These are phyloP conservation scores for Heliconius eleuchia DNA, from an alignment of 1,140 invertebrate species.

Conservation along the genomic window DNA sequence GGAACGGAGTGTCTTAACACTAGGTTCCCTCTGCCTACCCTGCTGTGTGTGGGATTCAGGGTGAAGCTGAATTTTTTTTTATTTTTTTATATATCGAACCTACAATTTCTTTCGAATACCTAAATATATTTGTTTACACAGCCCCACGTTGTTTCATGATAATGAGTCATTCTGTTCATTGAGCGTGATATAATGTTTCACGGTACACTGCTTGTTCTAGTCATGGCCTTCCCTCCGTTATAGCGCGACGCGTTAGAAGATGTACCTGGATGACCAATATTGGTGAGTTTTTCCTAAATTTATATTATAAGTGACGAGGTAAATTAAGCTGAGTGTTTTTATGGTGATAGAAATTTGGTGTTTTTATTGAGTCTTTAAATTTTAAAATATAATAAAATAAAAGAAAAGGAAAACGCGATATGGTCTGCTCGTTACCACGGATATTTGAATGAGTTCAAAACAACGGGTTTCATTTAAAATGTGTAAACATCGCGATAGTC, in stretches of 20 bases:
- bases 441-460: too few species aligned
- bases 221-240: neutral
- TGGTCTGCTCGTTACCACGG: too few species aligned
- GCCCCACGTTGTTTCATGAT: neutral
- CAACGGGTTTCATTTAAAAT: too few species aligned
- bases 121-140: conserved; percentile 6
- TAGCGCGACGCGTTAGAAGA: neutral
- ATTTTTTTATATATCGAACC: neutral
- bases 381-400: too few species aligned
- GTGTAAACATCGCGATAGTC: too few species aligned
- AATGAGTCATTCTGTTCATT: conserved; percentile 8
- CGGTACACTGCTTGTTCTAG: conserved; percentile 2
- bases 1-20: too few species aligned
- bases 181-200: conserved; percentile 12
- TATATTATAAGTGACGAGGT: neutral
- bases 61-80: too few species aligned
- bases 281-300: neutral
- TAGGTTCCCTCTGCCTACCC: too few species aligned
- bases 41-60: too few species aligned
- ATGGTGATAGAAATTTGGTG: neutral
- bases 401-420: too few species aligned
- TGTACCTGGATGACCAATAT: neutral
- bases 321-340: neutral
- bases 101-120: neutral
- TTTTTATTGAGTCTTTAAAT: neutral